phyloP scores from a whole-genome alignment of 2,888 invertebrate genomes.

The Julus scanicus region DNA sequence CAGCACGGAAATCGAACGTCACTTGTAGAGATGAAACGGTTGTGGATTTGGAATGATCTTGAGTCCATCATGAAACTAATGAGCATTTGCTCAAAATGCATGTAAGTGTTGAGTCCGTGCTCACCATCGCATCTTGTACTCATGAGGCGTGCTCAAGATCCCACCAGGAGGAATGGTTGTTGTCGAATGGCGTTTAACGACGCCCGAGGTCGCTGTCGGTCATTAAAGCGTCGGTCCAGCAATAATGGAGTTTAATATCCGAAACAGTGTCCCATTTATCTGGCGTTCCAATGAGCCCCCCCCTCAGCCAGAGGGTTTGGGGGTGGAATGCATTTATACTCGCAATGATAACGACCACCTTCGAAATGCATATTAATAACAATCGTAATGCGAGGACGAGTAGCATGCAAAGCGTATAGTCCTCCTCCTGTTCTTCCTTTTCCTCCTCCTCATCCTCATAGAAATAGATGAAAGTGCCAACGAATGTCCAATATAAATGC shows the following conservation, averaged over 20 bases:
- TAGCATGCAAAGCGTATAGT: not conserved
- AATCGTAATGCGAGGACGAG: slow-evolving; percentile 18
- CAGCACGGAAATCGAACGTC: too few relatives aligned
- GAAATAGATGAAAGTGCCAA: slow-evolving; percentile 29
- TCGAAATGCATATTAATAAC: slow-evolving; percentile 34
- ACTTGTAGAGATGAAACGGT: too few relatives aligned
- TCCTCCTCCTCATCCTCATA: not conserved
- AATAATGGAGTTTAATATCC: slow-evolving; percentile 23
- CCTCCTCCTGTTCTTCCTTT: not conserved
- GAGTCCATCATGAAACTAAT: too few relatives aligned
- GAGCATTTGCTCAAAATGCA: too few relatives aligned
- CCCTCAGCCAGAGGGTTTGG: not conserved
- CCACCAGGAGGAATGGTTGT: too few relatives aligned
- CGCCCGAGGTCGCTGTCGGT: not conserved
- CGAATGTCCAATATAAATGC: not conserved
- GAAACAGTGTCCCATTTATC: slow-evolving; percentile 20
- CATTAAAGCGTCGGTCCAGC: not conserved
- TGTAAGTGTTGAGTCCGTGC: too few relatives aligned
- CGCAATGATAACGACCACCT: slow-evolving; percentile 7
- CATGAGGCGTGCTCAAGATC: too few relatives aligned
- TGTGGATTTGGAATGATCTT: too few relatives aligned
- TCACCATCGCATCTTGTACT: too few relatives aligned
- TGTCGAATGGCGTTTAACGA: not conserved
- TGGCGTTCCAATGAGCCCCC: not conserved
- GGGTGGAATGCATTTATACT: slow-evolving; percentile 41